These are phyloP conservation scores for Gasterosteus aculeatus DNA, from an alignment of 2,113 vertebrate species.

Conservation along the genomic window DNA sequence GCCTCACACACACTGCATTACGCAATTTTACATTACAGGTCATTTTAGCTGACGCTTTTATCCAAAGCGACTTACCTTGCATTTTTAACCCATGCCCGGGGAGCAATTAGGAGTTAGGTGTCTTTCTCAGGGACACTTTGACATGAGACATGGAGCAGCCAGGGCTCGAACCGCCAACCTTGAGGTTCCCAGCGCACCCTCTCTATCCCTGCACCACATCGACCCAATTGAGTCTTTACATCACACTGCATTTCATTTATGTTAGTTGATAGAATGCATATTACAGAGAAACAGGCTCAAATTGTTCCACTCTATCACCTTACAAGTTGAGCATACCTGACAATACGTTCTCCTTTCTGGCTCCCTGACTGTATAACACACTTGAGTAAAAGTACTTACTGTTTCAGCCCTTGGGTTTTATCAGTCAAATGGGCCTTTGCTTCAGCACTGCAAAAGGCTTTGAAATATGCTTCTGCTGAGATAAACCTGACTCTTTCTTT, in stretches of 20 bases:
- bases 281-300: neutral
- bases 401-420: constrained; percentile 5
- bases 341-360: neutral
- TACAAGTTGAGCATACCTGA: neutral
- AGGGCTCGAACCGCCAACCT: too few relatives aligned
- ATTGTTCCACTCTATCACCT: neutral
- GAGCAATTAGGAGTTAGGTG: too few relatives aligned
- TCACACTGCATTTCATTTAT: constrained; percentile 35
- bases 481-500: neutral
- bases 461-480: neutral
- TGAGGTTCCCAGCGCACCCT: too few relatives aligned
- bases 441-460: too few relatives aligned
- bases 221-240: constrained; percentile 28
- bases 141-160: too few relatives aligned
- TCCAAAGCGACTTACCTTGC: too few relatives aligned
- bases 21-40: neutral
- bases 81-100: too few relatives aligned
- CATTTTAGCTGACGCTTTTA: too few relatives aligned
- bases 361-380: constrained; percentile 22
- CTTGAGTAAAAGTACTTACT: constrained; percentile 16
- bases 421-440: too few relatives aligned
- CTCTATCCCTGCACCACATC: too few relatives aligned
- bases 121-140: too few relatives aligned
- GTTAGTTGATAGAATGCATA: constrained; percentile 4
- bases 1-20: constrained; percentile 55